Evolutionary conservation across 2,888 invertebrate genomes (phyloP).

Genomic region (Agelastica alni): DNA sequence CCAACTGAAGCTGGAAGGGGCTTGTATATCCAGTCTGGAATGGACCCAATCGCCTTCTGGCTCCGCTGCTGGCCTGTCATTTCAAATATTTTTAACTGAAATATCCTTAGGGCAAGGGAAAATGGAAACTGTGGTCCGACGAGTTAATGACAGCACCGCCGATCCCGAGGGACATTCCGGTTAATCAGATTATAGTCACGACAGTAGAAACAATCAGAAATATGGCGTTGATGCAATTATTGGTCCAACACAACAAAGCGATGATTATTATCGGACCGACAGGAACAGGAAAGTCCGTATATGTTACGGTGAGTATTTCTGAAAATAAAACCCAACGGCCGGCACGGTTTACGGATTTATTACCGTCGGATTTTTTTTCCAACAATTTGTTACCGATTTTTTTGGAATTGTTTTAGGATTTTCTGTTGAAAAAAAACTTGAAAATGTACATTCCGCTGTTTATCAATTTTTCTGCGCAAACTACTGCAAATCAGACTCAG

Average conservation of each 20-base stretch:
- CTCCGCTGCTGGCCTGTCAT: no score
- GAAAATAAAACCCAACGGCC: no score
- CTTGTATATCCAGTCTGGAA: no score
- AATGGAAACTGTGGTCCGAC: conserved; percentile 92
- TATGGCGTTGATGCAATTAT: conserved; percentile 74
- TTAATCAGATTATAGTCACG: conserved; percentile 93
- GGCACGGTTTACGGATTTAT: no score
- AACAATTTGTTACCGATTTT: no score
- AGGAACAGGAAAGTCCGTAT: conserved; percentile 93
- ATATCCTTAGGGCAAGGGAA: conserved; percentile 74
- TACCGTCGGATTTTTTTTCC: no score
- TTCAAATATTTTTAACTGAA: background rate
- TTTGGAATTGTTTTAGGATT: conserved; percentile 69
- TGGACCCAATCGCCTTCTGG: no score
- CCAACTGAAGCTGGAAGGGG: no score
- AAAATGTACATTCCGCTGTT: conserved; percentile 81
- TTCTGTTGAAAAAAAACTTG: conserved; percentile 77
- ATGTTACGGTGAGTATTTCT: conserved; percentile 70
- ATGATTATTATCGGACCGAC: conserved; percentile 91
- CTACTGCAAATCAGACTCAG: conserved; percentile 90
- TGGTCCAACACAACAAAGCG: conserved; percentile 81
- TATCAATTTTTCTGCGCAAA: conserved; percentile 93
- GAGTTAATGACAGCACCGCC: conserved; percentile 75
- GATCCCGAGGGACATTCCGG: conserved; percentile 86
- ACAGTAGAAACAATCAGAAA: conserved; percentile 90